Evolutionary conservation across 2,888 invertebrate species (phyloP).

Genomic region (Osedax frankpressi): DNA sequence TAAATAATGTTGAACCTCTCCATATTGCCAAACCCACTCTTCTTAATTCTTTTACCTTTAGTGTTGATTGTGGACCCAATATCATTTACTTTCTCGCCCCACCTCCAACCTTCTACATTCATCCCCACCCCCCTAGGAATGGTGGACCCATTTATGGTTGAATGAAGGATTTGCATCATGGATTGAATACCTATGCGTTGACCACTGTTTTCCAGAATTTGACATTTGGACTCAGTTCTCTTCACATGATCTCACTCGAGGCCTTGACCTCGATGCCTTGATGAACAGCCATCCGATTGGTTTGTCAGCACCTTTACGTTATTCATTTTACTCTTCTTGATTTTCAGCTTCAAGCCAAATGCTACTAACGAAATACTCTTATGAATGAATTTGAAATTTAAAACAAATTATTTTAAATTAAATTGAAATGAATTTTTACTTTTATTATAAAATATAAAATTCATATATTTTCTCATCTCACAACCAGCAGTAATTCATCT

Average conservation of each 20-base stretch:
- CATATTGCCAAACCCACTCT: background rate
- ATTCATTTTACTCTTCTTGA: too few relatives aligned
- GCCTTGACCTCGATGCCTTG: conserved; percentile 63
- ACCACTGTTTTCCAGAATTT: conserved; percentile 81
- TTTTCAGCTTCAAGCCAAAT: too few relatives aligned
- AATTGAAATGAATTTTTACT: too few relatives aligned
- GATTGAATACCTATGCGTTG: conserved; percentile 84
- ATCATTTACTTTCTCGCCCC: background rate
- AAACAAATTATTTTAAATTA: too few relatives aligned
- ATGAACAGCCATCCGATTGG: conserved; percentile 86
- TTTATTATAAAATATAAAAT: too few relatives aligned
- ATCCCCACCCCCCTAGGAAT: conserved; percentile 52
- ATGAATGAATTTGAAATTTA: too few relatives aligned
- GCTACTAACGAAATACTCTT: too few relatives aligned
- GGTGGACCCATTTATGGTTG: conserved; percentile 90
- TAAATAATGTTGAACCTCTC: too few relatives aligned
- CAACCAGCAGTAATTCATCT: too few relatives aligned
- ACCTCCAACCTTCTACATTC: conserved; percentile 8
- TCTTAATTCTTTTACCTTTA: background rate
- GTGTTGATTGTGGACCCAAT: background rate
- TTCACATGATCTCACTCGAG: conserved; percentile 70
- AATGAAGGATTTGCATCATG: conserved; percentile 93
- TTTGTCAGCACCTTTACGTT: background rate
- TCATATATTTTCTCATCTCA: too few relatives aligned
- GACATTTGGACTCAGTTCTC: conserved; percentile 95